Evolutionary conservation across 2,797 vertebrate genomes (phyloP), one percentile per base, ranked within the genome.

Genomic region (Malurus splendens): DNA sequence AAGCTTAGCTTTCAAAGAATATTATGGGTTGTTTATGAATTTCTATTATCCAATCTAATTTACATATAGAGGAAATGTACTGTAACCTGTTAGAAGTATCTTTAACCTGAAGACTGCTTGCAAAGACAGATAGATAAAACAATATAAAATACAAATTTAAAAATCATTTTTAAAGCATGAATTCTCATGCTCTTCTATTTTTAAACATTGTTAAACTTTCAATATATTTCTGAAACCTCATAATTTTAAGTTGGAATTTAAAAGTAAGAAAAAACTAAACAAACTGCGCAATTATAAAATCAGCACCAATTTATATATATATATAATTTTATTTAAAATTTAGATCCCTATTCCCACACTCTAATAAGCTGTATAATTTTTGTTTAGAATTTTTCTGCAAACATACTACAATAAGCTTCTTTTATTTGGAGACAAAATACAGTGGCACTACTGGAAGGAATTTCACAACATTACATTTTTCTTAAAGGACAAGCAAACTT

Each of bases 321-420:
- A 98, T 99, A 99, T 98, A 98, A 98, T 98, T 99, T 99, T 99
- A 98, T 99, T 99, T 99, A 98, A 99, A 99, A 99, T 98, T 98
- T 98, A 98, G 98, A 98, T 98, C 98, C 98, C 98, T 98, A 98
- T 99, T 98, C 98, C 98, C 98, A 99, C 98, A 98, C 98, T 98
- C 98, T 98, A 99, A 98, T 98, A 98, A 98, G 99, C 98, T 98
- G 98, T 98, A 99, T 98, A 98, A 97, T 98, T 98, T 97, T 97
- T 97, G 98, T 98, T 98, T 98, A 98, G 96, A 98, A 96, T 96
- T 98, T 98, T 98, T 98, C 97, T 98, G 97, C 97, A 98, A 98
- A 98, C 98, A 98, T 98, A 98, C 97, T 98, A 98, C 97, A 98
- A 98, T 98, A 98, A 98, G 97, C 97, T 98, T 98, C 96, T 98